These are phyloP conservation scores for Cylloceria caligata DNA, from an alignment of 2,888 invertebrate genomes.

Conservation along the genomic window DNA sequence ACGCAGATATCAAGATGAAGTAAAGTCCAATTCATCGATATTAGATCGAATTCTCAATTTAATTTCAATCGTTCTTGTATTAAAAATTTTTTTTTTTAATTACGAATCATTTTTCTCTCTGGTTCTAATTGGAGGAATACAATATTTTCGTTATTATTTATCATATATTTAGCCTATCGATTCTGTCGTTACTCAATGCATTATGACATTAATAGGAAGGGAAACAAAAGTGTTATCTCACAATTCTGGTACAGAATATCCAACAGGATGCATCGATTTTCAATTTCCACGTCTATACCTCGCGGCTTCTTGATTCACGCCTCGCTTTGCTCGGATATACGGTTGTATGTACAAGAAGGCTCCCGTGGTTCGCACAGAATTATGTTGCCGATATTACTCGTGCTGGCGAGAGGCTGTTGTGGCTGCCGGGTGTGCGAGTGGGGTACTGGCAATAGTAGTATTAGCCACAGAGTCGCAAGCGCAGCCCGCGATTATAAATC, in stretches of 20 bases:
- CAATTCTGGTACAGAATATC: not conserved
- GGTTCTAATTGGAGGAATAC: too few relatives aligned
- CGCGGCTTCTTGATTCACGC: constrained; percentile 19
- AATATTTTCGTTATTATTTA: too few relatives aligned
- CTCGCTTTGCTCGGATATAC: constrained; percentile 15
- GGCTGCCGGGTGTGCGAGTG: constrained; percentile 34
- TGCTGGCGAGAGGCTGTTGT: constrained; percentile 44
- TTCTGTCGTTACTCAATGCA: too few relatives aligned
- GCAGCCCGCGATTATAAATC: constrained; percentile 57
- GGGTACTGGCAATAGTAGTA: constrained; percentile 44
- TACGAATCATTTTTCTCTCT: too few relatives aligned
- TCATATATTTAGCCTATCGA: too few relatives aligned
- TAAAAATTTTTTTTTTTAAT: too few relatives aligned
- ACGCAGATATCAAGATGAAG: too few relatives aligned
- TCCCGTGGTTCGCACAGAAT: constrained; percentile 60
- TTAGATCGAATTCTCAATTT: too few relatives aligned
- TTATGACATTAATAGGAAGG: too few relatives aligned
- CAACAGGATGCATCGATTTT: not conserved
- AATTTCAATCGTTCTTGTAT: too few relatives aligned
- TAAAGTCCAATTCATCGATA: too few relatives aligned
- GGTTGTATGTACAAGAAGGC: constrained; percentile 30
- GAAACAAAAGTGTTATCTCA: not conserved
- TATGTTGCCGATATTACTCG: constrained; percentile 62
- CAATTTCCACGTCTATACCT: not conserved
- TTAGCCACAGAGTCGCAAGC: constrained; percentile 53